These are phyloP conservation scores for Frankliniella fusca DNA, from an alignment of 2,888 invertebrate species.

Conservation along the genomic window DNA sequence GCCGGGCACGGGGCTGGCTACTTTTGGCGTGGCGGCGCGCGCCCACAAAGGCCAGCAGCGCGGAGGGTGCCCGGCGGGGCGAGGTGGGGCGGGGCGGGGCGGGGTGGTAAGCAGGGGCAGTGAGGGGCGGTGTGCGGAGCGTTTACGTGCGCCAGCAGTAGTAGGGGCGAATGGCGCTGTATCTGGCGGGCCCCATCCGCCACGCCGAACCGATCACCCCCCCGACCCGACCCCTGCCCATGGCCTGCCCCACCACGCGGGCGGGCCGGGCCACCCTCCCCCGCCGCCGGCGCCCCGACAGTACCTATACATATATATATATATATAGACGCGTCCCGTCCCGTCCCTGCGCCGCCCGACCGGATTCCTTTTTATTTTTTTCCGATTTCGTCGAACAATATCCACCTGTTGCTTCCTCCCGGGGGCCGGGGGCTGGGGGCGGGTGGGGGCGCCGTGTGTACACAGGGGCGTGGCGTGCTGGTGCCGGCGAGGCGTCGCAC, in stretches of 20 bases:
- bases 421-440: not conserved
- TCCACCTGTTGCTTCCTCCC: constrained; percentile 10
- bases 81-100: too few relatives aligned
- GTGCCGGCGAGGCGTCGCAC: not conserved
- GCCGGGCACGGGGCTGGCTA: too few relatives aligned
- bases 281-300: too few relatives aligned
- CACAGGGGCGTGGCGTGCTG: not conserved
- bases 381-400: constrained; percentile 21
- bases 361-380: constrained; percentile 21
- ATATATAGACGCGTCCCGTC: too few relatives aligned
- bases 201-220: constrained; percentile 1
- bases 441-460: not conserved
- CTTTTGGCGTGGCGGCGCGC: too few relatives aligned
- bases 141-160: not conserved
- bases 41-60: too few relatives aligned
- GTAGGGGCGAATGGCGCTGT: not conserved
- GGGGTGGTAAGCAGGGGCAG: too few relatives aligned
- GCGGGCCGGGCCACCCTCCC: too few relatives aligned
- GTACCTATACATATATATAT: too few relatives aligned
- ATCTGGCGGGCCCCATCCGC: not conserved
- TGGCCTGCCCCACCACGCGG: not conserved
- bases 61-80: too few relatives aligned
- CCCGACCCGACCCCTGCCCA: not conserved
- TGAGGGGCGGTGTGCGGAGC: not conserved
- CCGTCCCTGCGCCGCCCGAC: not conserved